Evolutionary conservation across 1,140 invertebrate species (phyloP).

Genomic region (Macrotrachela quadricornifera): DNA sequence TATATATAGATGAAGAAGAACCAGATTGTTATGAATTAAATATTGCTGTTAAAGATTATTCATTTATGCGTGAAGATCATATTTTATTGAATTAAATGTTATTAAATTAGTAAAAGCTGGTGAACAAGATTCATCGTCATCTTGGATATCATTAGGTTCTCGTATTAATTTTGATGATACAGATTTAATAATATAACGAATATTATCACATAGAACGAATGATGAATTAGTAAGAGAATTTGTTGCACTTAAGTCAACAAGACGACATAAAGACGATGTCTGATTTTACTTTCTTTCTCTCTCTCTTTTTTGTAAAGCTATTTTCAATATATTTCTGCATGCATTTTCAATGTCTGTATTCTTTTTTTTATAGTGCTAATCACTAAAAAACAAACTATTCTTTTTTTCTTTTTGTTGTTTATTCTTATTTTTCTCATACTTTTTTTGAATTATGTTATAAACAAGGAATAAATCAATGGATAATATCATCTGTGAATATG

Average conservation of each 20-base stretch:
- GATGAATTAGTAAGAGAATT: constrained; percentile 98
- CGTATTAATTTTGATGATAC: constrained; percentile 96
- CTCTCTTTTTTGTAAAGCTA: too few relatives aligned
- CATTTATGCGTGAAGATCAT: constrained; percentile 83
- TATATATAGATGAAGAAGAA: constrained; percentile 87
- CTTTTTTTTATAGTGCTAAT: too few relatives aligned
- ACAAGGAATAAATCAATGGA: too few relatives aligned
- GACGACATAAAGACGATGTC: constrained; percentile 4
- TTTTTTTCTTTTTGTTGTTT: too few relatives aligned
- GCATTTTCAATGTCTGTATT: too few relatives aligned
- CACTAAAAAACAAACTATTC: too few relatives aligned
- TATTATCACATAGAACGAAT: constrained; percentile 85
- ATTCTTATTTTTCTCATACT: too few relatives aligned
- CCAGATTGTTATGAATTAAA: constrained; percentile 86
- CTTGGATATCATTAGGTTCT: constrained; percentile 76
- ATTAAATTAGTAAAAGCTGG: constrained; percentile 85
- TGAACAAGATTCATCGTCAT: constrained; percentile 60
- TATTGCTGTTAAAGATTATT: constrained; percentile 95
- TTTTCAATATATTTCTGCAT: too few relatives aligned
- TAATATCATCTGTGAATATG: too few relatives aligned
- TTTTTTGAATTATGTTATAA: too few relatives aligned
- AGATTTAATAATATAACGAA: constrained; percentile 95
- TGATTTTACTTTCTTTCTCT: too few relatives aligned
- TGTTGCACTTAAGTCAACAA: constrained; percentile 34
- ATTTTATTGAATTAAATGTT: constrained; percentile 86